These are phyloP conservation scores for Onychomys torridus DNA, from an alignment of 2,797 vertebrate species.

Conservation along the genomic window DNA sequence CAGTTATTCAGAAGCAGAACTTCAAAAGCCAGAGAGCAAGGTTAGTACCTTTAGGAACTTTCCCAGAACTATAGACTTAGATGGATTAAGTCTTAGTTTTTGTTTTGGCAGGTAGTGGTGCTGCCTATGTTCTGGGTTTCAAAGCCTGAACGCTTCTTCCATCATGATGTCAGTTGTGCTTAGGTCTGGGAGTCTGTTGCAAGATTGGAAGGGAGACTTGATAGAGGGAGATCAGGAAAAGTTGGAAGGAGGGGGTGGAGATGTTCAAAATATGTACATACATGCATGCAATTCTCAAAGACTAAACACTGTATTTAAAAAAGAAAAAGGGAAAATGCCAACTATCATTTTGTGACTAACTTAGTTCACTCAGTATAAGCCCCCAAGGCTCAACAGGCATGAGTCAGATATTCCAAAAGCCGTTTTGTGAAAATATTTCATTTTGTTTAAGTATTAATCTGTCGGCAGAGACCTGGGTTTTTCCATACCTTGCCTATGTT, in stretches of 20 bases:
- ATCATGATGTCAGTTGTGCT: not conserved
- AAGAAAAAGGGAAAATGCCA: not conserved
- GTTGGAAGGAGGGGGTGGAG: not conserved
- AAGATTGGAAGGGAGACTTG: not conserved
- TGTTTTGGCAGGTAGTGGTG: not conserved
- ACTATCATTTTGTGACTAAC: not conserved
- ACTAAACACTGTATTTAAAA: not conserved
- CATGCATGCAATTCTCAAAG: not conserved
- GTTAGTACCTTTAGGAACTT: not conserved
- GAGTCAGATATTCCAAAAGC: not conserved
- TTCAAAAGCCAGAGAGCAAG: not conserved
- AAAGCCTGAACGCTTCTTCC: not conserved
- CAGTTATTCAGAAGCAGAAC: not conserved
- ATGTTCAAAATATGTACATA: not conserved
- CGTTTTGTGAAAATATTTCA: not conserved
- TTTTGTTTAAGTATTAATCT: no score
- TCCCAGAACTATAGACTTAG: not conserved
- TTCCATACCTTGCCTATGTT: not conserved
- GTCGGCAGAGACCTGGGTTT: not conserved
- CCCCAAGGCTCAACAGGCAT: not conserved
- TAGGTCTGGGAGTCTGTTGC: not conserved
- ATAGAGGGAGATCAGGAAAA: not conserved
- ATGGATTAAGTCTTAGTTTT: not conserved
- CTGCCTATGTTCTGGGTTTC: not conserved
- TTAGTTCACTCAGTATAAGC: not conserved